A percentile compares a stretch with the other conserved stretches of the same genome.
These are phyloP conservation scores for Cheilosia vernalis DNA, from an alignment of 2,888 invertebrate genomes.

Conservation along the genomic window DNA sequence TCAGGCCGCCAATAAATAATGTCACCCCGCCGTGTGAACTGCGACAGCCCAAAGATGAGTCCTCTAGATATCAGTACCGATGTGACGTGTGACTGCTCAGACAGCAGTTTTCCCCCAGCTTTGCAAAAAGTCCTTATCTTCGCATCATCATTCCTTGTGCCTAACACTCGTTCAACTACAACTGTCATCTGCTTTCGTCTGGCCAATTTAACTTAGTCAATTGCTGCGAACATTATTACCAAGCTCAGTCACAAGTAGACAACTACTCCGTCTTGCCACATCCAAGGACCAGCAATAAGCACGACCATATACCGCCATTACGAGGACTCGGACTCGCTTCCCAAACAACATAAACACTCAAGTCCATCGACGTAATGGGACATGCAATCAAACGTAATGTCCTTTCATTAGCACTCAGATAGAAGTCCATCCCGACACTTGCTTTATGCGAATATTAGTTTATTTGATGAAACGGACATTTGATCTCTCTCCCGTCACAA, in stretches of 20 bases:
- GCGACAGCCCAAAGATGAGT: too few relatives aligned
- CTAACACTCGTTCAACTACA: too few relatives aligned
- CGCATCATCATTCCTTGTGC: neutral
- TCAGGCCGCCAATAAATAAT: too few relatives aligned
- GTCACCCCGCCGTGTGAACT: too few relatives aligned
- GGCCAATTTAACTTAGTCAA: constrained; percentile 41
- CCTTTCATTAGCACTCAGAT: constrained; percentile 53
- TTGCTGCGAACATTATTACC: constrained; percentile 21
- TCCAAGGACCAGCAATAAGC: constrained; percentile 8
- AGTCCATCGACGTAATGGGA: constrained; percentile 45
- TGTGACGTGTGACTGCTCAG: too few relatives aligned
- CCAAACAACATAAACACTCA: constrained; percentile 3
- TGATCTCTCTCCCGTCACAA: constrained; percentile 14
- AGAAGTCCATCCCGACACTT: constrained; percentile 43
- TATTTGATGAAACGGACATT: constrained; percentile 46
- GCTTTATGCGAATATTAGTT: constrained; percentile 32
- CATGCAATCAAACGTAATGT: constrained; percentile 69
- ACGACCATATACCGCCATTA: neutral
- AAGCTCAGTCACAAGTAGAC: constrained; percentile 8
- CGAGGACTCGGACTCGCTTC: constrained; percentile 4
- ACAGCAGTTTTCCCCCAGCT: too few relatives aligned
- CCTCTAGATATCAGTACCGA: too few relatives aligned
- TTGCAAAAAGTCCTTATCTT: neutral
- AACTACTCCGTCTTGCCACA: constrained; percentile 9
- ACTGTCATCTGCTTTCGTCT: neutral